Evolutionary conservation across 2,113 vertebrate genomes (phyloP).

Genomic region (Neolamprologus longior): DNA sequence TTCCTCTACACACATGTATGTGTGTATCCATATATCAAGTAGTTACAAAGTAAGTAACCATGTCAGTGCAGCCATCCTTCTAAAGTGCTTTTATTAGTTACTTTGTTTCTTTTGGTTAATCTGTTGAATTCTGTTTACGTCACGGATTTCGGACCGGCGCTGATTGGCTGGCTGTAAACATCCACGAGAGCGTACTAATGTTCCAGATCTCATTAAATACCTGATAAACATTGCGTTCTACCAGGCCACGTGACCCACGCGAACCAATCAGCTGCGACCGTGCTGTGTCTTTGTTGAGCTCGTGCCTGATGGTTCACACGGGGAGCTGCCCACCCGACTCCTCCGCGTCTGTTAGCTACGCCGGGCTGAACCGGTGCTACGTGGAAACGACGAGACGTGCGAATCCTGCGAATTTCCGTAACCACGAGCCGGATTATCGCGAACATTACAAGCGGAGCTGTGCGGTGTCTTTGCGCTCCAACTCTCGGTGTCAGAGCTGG

Average conservation of each 20-base stretch:
- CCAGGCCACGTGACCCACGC: not conserved
- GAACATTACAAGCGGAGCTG: not conserved
- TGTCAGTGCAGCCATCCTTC: not conserved
- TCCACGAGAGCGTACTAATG: not conserved
- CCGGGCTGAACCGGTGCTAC: not conserved
- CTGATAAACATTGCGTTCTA: not conserved
- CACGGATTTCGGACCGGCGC: not conserved
- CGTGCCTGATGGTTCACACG: not conserved
- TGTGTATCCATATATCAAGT: not conserved
- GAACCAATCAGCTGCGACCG: slow-evolving; percentile 25
- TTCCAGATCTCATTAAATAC: not conserved
- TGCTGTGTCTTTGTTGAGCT: slow-evolving; percentile 60
- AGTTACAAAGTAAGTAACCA: no score
- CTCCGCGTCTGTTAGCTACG: not conserved
- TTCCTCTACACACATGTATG: not conserved
- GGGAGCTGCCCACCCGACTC: not conserved
- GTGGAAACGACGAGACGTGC: not conserved
- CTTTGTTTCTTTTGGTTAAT: not conserved
- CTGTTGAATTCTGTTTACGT: not conserved
- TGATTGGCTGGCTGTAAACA: not conserved
- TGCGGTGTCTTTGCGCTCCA: not conserved
- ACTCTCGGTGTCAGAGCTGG: not conserved
- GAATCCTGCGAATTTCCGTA: not conserved
- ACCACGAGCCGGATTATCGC: not conserved
- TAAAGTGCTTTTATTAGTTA: not conserved